Conservation (phyloP, 2,113 vertebrate genomes). For the Hippopotamus amphibius region DNA sequence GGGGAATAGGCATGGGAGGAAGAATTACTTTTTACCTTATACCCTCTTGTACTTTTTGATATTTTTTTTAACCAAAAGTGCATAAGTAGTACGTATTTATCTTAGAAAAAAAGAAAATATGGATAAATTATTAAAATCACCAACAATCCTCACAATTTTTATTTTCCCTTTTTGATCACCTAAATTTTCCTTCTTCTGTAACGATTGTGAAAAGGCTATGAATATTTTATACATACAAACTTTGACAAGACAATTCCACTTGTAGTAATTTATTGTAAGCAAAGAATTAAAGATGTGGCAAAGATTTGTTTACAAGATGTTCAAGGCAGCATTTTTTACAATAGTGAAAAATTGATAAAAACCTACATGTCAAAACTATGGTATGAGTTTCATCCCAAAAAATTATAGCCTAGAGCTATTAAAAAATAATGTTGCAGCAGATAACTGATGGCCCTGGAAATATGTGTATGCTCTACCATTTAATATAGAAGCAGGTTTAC, state of each 20-base stretch:
- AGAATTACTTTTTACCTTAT: background rate
- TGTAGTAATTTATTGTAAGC: background rate
- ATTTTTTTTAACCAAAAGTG: background rate
- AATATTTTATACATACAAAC: background rate
- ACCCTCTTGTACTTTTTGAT: background rate
- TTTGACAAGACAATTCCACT: conserved; percentile 21
- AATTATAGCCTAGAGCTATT: background rate
- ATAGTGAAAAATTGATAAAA: background rate
- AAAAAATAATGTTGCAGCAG: conserved; percentile 13
- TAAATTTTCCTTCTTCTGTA: background rate
- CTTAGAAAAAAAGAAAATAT: conserved; percentile 11
- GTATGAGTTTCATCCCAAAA: background rate
- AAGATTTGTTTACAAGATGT: conserved; percentile 23
- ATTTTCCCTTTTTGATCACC: background rate
- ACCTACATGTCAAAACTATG: background rate
- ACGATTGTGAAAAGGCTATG: background rate
- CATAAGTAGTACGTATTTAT: background rate
- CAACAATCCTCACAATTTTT: background rate
- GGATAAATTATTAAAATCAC: background rate
- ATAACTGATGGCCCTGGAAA: background rate
- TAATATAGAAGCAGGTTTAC: background rate
- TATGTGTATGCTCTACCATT: background rate
- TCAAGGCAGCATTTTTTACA: conserved; percentile 33
- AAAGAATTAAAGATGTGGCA: conserved; percentile 4
- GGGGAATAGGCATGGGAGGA: background rate